Conservation (phyloP, 1,140 invertebrate species). For the Aphis craccivora region DNA sequence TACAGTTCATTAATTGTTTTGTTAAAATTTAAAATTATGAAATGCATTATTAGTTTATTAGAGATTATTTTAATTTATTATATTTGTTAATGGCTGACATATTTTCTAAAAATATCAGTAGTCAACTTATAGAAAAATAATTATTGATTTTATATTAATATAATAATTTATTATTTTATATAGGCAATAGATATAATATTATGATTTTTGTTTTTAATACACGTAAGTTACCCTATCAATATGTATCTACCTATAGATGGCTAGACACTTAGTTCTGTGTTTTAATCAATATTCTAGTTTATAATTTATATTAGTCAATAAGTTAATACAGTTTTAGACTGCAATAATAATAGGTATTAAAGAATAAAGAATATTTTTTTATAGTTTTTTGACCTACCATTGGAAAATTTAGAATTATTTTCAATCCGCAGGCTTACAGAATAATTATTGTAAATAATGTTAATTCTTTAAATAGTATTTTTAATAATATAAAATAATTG, state of each 20-base stretch:
- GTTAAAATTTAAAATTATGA: background rate
- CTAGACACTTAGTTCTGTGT: background rate
- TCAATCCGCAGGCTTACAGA: too few species aligned
- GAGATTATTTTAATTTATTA: background rate
- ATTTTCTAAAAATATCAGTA: too few species aligned
- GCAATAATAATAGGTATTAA: background rate
- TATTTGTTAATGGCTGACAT: background rate
- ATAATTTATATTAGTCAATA: background rate
- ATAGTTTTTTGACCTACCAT: background rate
- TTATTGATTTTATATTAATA: background rate
- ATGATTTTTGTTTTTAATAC: background rate
- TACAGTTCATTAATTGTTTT: background rate
- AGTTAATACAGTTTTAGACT: too few species aligned
- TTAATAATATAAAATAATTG: too few species aligned
- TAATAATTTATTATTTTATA: background rate
- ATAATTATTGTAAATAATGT: too few species aligned
- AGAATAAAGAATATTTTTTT: background rate
- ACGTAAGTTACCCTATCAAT: too few species aligned
- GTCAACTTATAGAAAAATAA: background rate
- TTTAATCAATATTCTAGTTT: background rate
- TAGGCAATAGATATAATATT: background rate
- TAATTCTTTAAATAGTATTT: too few species aligned
- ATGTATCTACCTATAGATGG: background rate
- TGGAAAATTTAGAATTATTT: background rate
- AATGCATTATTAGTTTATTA: background rate